Evolutionary conservation across 2,113 vertebrate species (phyloP).

Genomic region (Chaenogobius annularis): DNA sequence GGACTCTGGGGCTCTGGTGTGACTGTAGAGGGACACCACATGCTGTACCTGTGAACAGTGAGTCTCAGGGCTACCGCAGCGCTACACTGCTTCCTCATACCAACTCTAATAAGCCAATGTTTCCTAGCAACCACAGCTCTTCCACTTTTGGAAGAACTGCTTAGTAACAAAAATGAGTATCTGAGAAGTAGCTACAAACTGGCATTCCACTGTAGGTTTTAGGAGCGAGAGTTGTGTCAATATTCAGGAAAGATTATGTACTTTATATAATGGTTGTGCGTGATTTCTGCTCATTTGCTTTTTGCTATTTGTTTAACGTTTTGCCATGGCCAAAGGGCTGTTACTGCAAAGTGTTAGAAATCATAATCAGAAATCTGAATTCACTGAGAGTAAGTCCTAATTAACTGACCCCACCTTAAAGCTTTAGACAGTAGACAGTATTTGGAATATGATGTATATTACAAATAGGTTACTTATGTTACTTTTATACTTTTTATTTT

Average conservation of each 20-base stretch:
- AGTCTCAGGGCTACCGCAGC: slow-evolving; percentile 53
- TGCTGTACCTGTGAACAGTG: slow-evolving; percentile 35
- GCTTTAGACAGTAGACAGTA: background rate
- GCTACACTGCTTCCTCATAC: slow-evolving; percentile 46
- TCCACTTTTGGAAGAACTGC: slow-evolving; percentile 68
- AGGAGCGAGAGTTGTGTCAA: too few relatives aligned
- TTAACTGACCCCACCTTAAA: too few relatives aligned
- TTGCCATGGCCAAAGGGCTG: too few relatives aligned
- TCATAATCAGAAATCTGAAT: too few relatives aligned
- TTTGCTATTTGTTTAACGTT: too few relatives aligned
- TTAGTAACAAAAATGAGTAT: slow-evolving; percentile 63
- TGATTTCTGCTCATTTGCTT: too few relatives aligned
- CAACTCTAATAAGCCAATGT: slow-evolving; percentile 65
- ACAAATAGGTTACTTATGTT: background rate
- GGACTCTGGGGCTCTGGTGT: background rate
- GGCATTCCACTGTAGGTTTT: background rate
- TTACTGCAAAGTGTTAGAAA: too few relatives aligned
- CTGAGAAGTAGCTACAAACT: slow-evolving; percentile 28
- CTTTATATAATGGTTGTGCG: too few relatives aligned
- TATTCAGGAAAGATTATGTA: too few relatives aligned
- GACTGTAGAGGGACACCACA: slow-evolving; percentile 42
- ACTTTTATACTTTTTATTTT: background rate
- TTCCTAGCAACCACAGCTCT: slow-evolving; percentile 67
- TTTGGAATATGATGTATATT: background rate
- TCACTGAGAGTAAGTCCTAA: too few relatives aligned